phyloP scores from a whole-genome alignment of 2,888 invertebrate species.

The Flexamia atlantica region DNA sequence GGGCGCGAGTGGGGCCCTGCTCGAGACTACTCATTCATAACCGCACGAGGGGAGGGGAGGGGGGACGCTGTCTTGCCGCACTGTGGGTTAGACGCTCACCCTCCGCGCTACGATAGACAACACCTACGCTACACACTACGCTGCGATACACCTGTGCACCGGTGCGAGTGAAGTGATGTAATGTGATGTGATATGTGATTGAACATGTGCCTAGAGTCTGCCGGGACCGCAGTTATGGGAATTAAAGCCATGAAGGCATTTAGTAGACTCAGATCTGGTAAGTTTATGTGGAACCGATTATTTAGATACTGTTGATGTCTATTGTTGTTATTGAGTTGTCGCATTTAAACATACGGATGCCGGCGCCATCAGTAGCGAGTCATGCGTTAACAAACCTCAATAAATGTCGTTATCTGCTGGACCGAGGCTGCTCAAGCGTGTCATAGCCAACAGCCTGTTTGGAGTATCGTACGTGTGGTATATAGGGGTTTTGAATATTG shows the following conservation, averaged over 20 bases:
- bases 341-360: background rate
- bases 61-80: constrained; percentile 54
- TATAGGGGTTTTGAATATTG: no score
- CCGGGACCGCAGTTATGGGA: constrained; percentile 84
- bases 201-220: constrained; percentile 55
- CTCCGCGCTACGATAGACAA: background rate
- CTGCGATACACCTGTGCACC: constrained; percentile 16
- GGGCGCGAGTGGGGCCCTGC: constrained; percentile 58
- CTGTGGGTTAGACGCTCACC: constrained; percentile 7
- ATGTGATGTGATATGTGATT: constrained; percentile 48
- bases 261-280: constrained; percentile 85
- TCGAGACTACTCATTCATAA: constrained; percentile 64
- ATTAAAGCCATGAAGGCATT: constrained; percentile 93
- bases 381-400: constrained; percentile 4
- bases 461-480: no score
- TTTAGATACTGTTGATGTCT: background rate
- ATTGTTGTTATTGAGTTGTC: background rate
- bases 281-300: background rate
- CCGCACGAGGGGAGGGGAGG: constrained; percentile 22
- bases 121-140: background rate
- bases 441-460: no score
- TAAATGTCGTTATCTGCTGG: no score
- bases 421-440: background rate
- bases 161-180: background rate
- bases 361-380: background rate